A percentile compares a stretch with the other conserved stretches of the same genome.
phyloP scores from a whole-genome alignment of 2,113 vertebrate genomes.

The Puntigrus tetrazona region DNA sequence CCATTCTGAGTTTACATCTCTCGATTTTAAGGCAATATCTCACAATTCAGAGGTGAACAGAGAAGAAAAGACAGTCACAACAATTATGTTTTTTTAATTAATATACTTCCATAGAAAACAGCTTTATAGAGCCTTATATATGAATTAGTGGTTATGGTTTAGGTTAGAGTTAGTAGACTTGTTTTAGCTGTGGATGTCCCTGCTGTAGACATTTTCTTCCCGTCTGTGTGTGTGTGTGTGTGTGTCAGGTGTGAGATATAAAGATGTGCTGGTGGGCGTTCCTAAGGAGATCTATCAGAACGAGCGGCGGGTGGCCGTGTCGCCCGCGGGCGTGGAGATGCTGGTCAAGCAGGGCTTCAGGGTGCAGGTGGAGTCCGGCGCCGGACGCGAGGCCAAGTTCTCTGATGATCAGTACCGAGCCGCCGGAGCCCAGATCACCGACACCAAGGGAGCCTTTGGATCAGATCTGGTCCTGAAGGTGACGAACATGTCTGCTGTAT shows the following conservation, averaged over 20 bases:
- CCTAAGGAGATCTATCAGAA: constrained; percentile 72
- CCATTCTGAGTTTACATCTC: too few relatives aligned
- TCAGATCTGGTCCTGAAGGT: constrained; percentile 77
- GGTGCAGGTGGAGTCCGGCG: constrained; percentile 73
- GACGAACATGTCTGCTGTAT: not conserved
- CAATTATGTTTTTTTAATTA: too few relatives aligned
- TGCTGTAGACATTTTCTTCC: not conserved
- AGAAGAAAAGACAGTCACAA: too few relatives aligned
- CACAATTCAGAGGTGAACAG: too few relatives aligned
- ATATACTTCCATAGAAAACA: too few relatives aligned
- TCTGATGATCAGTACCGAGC: constrained; percentile 72
- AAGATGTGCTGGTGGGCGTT: constrained; percentile 73
- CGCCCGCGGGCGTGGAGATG: constrained; percentile 68
- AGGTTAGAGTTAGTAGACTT: too few relatives aligned
- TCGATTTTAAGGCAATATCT: too few relatives aligned
- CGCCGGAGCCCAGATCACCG: constrained; percentile 68
- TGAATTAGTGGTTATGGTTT: too few relatives aligned
- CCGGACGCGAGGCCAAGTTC: constrained; percentile 75
- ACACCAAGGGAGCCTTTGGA: constrained; percentile 65
- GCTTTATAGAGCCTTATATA: too few relatives aligned
- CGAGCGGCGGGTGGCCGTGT: constrained; percentile 73
- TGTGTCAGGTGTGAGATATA: constrained; percentile 66
- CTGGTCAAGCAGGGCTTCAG: constrained; percentile 77
- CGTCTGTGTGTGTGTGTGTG: constrained; percentile 29
- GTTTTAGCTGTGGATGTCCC: too few relatives aligned